Percentiles rank a stretch among this genome's conserved stretches.
Conservation (phyloP, 2,888 invertebrate species). For the Netelia inedita region DNA sequence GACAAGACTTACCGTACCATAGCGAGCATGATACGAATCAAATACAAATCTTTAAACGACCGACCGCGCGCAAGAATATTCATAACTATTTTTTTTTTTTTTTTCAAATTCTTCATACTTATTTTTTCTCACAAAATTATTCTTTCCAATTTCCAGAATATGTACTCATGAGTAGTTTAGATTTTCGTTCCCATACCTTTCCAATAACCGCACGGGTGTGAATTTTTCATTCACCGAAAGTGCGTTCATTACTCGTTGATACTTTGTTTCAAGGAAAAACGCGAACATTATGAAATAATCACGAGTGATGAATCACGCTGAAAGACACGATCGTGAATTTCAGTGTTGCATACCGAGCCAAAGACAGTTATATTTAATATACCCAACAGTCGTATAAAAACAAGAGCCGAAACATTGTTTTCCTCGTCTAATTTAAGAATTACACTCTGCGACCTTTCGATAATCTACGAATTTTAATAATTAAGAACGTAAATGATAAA, state of each 20-base stretch:
- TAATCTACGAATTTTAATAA: constrained; percentile 47
- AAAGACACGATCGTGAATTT: constrained; percentile 11
- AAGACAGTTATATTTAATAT: constrained; percentile 39
- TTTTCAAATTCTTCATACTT: constrained; percentile 36
- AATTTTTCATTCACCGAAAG: not conserved
- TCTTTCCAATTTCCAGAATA: constrained; percentile 33
- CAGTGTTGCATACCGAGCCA: constrained; percentile 44
- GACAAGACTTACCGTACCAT: not conserved
- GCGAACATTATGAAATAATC: constrained; percentile 4
- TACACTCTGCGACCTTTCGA: constrained; percentile 24
- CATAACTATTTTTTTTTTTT: constrained; percentile 40
- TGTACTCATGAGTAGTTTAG: constrained; percentile 31
- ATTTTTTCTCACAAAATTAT: constrained; percentile 9
- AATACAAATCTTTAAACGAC: not conserved
- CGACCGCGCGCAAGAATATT: constrained; percentile 25
- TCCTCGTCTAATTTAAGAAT: constrained; percentile 13
- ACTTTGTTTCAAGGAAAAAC: not conserved
- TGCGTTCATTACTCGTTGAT: not conserved
- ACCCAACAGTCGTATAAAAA: not conserved
- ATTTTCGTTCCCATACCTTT: constrained; percentile 8
- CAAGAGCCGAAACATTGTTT: not conserved
- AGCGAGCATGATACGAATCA: not conserved
- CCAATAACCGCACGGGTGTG: not conserved
- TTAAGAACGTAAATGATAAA: constrained; percentile 41
- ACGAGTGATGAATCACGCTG: not conserved